Base-by-base conservation (phyloP, 2,797 vertebrate genomes). In the Lutjanus campechanus region DNA sequence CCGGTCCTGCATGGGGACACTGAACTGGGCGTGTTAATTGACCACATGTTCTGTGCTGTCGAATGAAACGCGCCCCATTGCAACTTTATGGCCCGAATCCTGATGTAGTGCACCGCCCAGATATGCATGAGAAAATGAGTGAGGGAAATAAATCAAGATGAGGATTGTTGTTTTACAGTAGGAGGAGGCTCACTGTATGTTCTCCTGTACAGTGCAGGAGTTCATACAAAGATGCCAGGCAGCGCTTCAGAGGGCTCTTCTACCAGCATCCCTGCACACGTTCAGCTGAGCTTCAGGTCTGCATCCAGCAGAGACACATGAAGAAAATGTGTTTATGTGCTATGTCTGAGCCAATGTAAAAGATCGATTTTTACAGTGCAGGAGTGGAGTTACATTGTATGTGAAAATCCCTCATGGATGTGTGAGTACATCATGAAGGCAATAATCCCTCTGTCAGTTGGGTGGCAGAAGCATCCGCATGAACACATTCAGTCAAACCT, bases 51-150 rank as follows among this genome's bases (percentile, higher is more conserved):
- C 59, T 63, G 69, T 61, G 70, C 73, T 76, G 83, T 86, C 77
- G 79, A 66, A 78, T 79, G 69, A 81, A 83, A 67, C 85, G 86
- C 49, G 83, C 83, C 84, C 84, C 88, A 91, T 91, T 89, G 60
- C 50, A 80, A 50, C 68, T 85, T 83, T 73, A 90, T 89, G 89
- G 84, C 69, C 81, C 58, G 82, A 79, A 79, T 77, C 85, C 51
- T 67, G 82, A 78, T 75, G 80, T 71, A 44, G 62, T 69, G 9
- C 72, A 46, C 82, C 66, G 63, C 75, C 65, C 84, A 44, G 76
- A 77, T 73, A 71, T 69, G 77, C 46, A 75, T 50, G 77, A 73
- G 77, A 75, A 79, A 75, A 82, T 29, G 47, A 71, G 73, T 5
- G 36, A 54, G 46, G 58, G 72, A 65, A 69, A 84, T 87, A 74